Evolutionary conservation across 2,888 invertebrate species (phyloP).

Genomic region (Auanema sp.): DNA sequence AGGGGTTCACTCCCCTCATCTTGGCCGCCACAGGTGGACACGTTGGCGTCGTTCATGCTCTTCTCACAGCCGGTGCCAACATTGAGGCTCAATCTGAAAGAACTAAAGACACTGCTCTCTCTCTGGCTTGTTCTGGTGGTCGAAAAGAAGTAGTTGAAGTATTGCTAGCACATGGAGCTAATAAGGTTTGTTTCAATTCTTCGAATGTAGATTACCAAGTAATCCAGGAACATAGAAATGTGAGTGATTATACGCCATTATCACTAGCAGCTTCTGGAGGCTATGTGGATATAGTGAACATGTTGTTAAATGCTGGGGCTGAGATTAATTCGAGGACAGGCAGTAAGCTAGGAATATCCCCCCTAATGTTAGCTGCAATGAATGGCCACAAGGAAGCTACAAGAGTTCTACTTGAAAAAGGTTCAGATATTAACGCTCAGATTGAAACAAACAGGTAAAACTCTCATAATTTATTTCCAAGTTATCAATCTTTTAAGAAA

Average conservation of each 20-base stretch:
- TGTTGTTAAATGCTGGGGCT: slow-evolving; percentile 88
- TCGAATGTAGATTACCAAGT: not conserved
- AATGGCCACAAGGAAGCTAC: slow-evolving; percentile 95
- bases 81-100: slow-evolving; percentile 98
- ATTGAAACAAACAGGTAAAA: slow-evolving; percentile 91
- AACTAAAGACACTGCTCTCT: slow-evolving; percentile 90
- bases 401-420: slow-evolving; percentile 85
- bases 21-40: slow-evolving; percentile 95
- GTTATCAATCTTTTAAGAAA: slow-evolving; percentile 72
- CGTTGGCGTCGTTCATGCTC: slow-evolving; percentile 83
- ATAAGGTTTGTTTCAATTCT: slow-evolving; percentile 71
- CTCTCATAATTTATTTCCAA: slow-evolving; percentile 1
- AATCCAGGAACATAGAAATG: slow-evolving; percentile 80
- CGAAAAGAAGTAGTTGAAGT: slow-evolving; percentile 93
- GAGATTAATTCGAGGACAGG: slow-evolving; percentile 85
- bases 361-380: slow-evolving; percentile 98
- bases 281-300: slow-evolving; percentile 94
- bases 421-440: slow-evolving; percentile 94
- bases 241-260: slow-evolving; percentile 98
- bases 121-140: slow-evolving; percentile 94
- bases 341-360: slow-evolving; percentile 84
- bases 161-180: slow-evolving; percentile 83
- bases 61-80: slow-evolving; percentile 90
- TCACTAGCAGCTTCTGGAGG: slow-evolving; percentile 94
- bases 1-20: slow-evolving; percentile 92